These are phyloP conservation scores for Abramis brama DNA, from an alignment of 2,113 vertebrate genomes.

Conservation along the genomic window DNA sequence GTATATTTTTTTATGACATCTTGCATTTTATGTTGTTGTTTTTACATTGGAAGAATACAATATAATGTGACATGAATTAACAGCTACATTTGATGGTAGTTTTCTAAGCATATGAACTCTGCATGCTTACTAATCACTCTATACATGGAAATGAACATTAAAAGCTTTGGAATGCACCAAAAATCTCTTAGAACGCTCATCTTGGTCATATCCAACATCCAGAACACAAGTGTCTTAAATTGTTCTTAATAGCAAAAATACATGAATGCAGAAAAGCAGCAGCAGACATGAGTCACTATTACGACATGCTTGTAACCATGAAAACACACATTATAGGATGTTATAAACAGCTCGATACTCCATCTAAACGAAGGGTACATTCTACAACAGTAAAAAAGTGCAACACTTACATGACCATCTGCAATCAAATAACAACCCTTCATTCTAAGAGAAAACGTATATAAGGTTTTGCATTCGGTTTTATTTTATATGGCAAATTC, in stretches of 20 bases:
- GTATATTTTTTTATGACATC: not conserved
- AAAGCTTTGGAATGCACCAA: constrained; percentile 5
- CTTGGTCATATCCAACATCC: not conserved
- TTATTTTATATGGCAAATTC: not conserved
- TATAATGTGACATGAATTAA: not conserved
- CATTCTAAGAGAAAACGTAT: not conserved
- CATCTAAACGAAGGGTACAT: not conserved
- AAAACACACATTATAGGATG: constrained; percentile 24
- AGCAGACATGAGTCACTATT: not conserved
- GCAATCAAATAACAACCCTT: not conserved
- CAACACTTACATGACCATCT: not conserved
- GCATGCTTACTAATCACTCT: not conserved
- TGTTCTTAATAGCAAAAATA: constrained; percentile 16
- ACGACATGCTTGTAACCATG: constrained; percentile 15
- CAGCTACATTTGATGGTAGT: not conserved
- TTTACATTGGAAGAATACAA: not conserved
- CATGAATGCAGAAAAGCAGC: constrained; percentile 4
- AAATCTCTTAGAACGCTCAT: not conserved
- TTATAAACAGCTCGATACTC: not conserved
- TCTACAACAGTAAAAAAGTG: constrained; percentile 7
- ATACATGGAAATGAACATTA: not conserved
- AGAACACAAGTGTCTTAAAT: not conserved
- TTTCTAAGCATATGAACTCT: not conserved
- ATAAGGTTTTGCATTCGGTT: not conserved
- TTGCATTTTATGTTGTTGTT: not conserved